These are phyloP conservation scores for Gymnarchus niloticus DNA, from an alignment of 2,113 vertebrate genomes.

Conservation along the genomic window DNA sequence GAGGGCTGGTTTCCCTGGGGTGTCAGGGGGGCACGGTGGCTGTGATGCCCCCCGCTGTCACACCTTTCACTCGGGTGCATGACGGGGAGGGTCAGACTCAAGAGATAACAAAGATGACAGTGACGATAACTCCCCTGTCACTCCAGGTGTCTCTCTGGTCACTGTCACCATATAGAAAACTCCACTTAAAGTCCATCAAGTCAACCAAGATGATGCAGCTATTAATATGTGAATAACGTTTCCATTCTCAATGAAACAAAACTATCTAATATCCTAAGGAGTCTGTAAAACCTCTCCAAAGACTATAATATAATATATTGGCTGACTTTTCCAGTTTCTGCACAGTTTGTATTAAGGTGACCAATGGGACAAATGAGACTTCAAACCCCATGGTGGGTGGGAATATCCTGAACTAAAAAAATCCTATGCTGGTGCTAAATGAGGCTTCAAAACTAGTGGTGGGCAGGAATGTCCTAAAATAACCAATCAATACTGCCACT, in stretches of 20 bases:
- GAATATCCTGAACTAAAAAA: too few relatives aligned
- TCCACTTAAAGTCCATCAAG: slow-evolving; percentile 7
- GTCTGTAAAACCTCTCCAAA: background rate
- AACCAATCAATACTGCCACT: too few relatives aligned
- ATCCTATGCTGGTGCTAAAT: background rate
- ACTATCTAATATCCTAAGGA: too few relatives aligned
- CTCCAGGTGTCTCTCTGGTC: slow-evolving; percentile 22
- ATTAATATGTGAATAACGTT: too few relatives aligned
- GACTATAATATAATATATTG: background rate
- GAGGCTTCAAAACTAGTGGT: background rate
- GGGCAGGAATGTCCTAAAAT: background rate
- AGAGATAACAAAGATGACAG: slow-evolving; percentile 61
- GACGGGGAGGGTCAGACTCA: slow-evolving; percentile 37
- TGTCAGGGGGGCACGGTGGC: background rate
- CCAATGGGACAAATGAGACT: too few relatives aligned
- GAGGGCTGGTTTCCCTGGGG: background rate
- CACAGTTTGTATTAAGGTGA: too few relatives aligned
- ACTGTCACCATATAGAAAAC: slow-evolving; percentile 12
- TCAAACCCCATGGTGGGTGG: too few relatives aligned
- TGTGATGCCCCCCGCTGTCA: background rate
- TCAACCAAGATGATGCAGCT: too few relatives aligned
- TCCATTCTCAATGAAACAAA: too few relatives aligned
- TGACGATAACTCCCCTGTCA: slow-evolving; percentile 50
- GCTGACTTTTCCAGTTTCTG: background rate
- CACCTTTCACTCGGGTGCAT: background rate